These are phyloP conservation scores for Antheraea yamamai DNA, from an alignment of 2,888 invertebrate genomes.

Conservation along the genomic window DNA sequence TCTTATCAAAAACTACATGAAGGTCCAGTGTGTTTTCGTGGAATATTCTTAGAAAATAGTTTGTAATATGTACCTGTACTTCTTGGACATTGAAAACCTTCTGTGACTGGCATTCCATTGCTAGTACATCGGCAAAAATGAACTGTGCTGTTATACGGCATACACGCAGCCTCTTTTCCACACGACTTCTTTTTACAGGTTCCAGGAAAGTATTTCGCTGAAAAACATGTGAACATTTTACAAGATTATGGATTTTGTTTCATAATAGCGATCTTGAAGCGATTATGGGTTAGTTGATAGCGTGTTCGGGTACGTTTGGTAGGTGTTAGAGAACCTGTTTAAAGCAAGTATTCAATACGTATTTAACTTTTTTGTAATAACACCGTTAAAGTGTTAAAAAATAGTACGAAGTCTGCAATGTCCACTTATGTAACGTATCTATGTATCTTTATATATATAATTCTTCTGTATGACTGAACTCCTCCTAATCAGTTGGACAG, in stretches of 20 bases:
- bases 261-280: too few relatives aligned
- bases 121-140: conserved; percentile 86
- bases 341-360: too few relatives aligned
- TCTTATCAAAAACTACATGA: too few relatives aligned
- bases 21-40: background rate
- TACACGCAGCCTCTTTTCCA: conserved; percentile 84
- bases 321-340: too few relatives aligned
- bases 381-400: too few relatives aligned
- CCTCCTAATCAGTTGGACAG: too few relatives aligned
- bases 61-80: conserved; percentile 72
- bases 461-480: too few relatives aligned
- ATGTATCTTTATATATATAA: background rate
- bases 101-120: conserved; percentile 83
- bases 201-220: conserved; percentile 60
- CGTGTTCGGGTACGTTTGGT: too few relatives aligned
- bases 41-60: background rate
- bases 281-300: too few relatives aligned
- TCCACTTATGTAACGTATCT: background rate
- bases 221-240: conserved; percentile 27
- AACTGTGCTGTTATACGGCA: conserved; percentile 68
- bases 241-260: too few relatives aligned
- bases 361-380: too few relatives aligned
- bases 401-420: too few relatives aligned
- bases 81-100: conserved; percentile 83
- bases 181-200: conserved; percentile 79